Base-by-base conservation (phyloP, 2,888 invertebrate species). In the Acleris literana region DNA sequence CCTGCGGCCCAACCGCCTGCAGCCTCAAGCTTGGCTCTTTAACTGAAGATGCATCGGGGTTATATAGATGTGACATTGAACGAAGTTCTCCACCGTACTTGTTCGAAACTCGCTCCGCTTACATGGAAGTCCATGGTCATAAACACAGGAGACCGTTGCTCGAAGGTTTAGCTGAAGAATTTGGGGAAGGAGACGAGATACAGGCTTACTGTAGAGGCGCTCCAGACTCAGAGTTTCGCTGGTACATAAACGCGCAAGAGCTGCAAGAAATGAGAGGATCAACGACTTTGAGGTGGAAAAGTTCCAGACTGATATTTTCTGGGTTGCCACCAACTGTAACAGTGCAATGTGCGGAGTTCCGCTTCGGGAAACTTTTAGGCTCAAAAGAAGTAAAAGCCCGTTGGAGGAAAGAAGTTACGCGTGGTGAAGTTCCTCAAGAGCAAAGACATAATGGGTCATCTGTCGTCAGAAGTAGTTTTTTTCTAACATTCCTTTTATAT, bases 301-400 rank as follows among this genome's bases (percentile, higher is more conserved):
- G 84, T 71, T 80, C 81, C 1, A 79, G 84, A 16, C 70, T 80
- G 0, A 70, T 85, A 6, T 88, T 89, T 84, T 70, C 90, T 73
- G 94, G 92, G 75, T 60, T 87, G 75, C 81, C 93, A 71, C 87
- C 93, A 70, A 87, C 88, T 77, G 80, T 94, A 58, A 93, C 86
- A 70, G 88, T 83, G 76, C 94, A 79, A 73, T 94, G 88, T 84
- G 94, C 87, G 52, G 93, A 81, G 79, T 92, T 75, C 75, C 88
- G 90, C 11, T 87, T 90, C 48, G 94, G 93, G 1, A 93, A 91
- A 79, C 68, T 86, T 17, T 80, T 81, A 9, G 87, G 88, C 1
- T 91, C 92, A 0, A 86, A 82, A 48, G 80, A 84, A 70, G 75
- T 76, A 22, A 85, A 79, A 64, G 90, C 86, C 0, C 73, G 74